A percentile compares a stretch with the other conserved stretches of the same genome.
Conservation (phyloP, 2,113 vertebrate genomes). For the Eleginops maclovinus region DNA sequence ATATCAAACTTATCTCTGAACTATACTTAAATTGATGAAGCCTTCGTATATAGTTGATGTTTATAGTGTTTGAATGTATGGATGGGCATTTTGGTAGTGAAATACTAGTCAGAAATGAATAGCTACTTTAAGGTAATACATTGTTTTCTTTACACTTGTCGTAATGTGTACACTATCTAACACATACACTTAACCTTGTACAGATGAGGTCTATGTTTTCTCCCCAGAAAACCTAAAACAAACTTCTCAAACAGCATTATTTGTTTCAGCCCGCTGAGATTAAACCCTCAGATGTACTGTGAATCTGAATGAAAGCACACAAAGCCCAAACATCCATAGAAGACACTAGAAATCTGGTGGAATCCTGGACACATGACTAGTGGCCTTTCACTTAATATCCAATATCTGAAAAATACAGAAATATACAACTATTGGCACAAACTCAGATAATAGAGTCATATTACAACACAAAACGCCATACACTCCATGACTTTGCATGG, state of each 20-base stretch:
- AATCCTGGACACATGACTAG: neutral
- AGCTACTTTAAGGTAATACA: neutral
- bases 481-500: constrained; percentile 7
- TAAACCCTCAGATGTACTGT: neutral
- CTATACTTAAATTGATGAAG: neutral
- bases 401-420: neutral
- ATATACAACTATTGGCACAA: neutral
- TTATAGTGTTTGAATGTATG: neutral
- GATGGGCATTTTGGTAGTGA: neutral
- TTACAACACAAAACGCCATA: constrained; percentile 8
- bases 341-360: neutral
- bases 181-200: too few species aligned
- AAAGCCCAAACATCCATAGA: neutral
- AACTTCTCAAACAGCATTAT: neutral
- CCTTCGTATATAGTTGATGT: neutral
- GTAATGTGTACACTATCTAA: too few species aligned
- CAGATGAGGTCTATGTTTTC: neutral
- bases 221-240: neutral
- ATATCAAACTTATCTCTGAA: neutral
- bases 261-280: neutral
- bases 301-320: neutral
- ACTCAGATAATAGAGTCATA: neutral
- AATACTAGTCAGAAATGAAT: neutral
- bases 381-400: neutral
- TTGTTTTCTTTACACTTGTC: too few species aligned